Base-by-base conservation (phyloP, 2,888 invertebrate species). In the Microplitis manilae region DNA sequence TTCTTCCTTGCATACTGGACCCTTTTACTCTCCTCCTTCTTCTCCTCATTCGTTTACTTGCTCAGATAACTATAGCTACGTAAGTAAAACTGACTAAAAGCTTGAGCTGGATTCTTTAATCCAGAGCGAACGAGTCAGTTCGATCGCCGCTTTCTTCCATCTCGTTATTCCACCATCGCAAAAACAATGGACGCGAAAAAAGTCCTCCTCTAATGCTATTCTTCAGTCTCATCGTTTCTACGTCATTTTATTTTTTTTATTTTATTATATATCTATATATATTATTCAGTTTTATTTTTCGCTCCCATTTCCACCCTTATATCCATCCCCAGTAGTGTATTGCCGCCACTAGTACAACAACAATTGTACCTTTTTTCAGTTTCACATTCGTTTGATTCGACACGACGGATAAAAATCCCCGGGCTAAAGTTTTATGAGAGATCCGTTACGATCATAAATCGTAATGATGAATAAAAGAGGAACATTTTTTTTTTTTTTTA, bases 91-190 rank as follows among this genome's bases (percentile, higher is more conserved):
- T 73, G 41, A 9, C 15, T 73, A 73, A 73, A 73, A 73, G 73
- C 73, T 50, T 13, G 50, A 73, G 64, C 72, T 73, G 41, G 50
- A 73, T 65, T 64, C 50, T 73, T 73, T 73, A 73, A 73, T 73
- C 73, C 73, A 38, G 40, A 72, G 61, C 61, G 15, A 73, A 62
- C 61, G 62, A 73, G 39, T 38, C 30, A 41, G 72, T 41, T 73
- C 73, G 65, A 73, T 60, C 17, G 67, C 13, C 17, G 64, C 73
- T 60, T 72, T 74, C 65, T 13, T 60, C 39, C 61, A 65, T 75
- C 76, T 68, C 61, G 74, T 79, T 80, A 79, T 75, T 74, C 71
- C 6, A 17, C 39, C 64, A n/a, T 40, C 62, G 68, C 60, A 70
- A 75, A 75, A 65, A 64, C 75, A 70, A 30, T 70, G 50, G n/a